Evolutionary conservation across 2,113 vertebrate genomes (phyloP).

Genomic region (Atrichornis clamosus): DNA sequence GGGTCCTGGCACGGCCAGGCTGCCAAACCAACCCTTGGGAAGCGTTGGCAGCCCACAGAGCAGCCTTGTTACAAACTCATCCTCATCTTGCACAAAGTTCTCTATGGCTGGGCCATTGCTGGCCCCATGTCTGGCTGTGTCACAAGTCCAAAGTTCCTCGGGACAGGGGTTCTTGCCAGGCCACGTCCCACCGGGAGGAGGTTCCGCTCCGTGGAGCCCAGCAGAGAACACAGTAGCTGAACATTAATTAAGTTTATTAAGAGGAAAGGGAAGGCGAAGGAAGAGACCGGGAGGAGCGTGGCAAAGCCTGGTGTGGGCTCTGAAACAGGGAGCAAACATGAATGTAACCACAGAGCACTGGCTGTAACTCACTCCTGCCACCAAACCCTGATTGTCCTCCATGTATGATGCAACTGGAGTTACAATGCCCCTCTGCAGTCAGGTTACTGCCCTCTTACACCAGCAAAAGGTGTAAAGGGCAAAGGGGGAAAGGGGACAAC

Average conservation of each 20-base stretch:
- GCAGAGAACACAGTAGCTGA: not conserved
- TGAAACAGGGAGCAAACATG: not conserved
- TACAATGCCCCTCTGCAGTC: not conserved
- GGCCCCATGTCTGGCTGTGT: not conserved
- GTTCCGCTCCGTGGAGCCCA: not conserved
- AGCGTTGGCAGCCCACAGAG: conserved; percentile 27
- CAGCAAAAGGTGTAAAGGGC: not conserved
- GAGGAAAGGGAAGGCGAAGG: not conserved
- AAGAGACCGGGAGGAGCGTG: not conserved
- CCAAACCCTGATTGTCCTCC: not conserved
- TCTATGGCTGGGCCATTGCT: not conserved
- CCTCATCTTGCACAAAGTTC: not conserved
- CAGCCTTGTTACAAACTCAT: not conserved
- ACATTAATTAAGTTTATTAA: not conserved
- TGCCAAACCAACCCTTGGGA: conserved; percentile 59
- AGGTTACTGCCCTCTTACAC: not conserved
- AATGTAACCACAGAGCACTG: not conserved
- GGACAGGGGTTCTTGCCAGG: not conserved
- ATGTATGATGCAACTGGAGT: not conserved
- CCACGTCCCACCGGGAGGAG: not conserved
- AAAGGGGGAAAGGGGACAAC: not conserved
- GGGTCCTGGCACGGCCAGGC: conserved; percentile 48
- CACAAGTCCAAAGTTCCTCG: not conserved
- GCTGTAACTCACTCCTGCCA: not conserved
- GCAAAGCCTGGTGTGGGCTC: not conserved